Evolutionary conservation across 2,888 invertebrate species (phyloP).

Genomic region (Clitarchus hookeri): DNA sequence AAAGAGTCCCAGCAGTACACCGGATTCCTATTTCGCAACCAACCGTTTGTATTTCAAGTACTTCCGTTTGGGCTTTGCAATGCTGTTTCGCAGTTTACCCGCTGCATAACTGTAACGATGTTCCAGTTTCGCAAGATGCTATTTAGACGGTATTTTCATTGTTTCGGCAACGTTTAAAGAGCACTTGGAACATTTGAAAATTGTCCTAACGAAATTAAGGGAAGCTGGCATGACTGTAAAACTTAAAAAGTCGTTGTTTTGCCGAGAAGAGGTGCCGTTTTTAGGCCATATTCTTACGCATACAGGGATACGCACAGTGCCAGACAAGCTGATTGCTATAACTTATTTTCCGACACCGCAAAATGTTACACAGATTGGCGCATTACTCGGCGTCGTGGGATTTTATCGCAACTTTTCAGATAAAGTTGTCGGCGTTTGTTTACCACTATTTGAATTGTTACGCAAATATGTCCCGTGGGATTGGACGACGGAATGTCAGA

Average conservation of each 20-base stretch:
- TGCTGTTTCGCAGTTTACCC: not conserved
- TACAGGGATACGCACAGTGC: not conserved
- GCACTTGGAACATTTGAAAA: not conserved
- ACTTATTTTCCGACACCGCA: not conserved
- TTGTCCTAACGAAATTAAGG: not conserved
- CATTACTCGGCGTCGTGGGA: no score
- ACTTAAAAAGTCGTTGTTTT: not conserved
- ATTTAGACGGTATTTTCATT: not conserved
- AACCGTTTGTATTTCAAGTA: not conserved
- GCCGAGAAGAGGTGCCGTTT: not conserved
- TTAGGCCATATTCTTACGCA: not conserved
- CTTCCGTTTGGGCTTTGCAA: not conserved
- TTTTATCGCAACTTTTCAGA: not conserved
- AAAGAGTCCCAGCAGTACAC: not conserved
- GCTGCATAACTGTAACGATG: not conserved
- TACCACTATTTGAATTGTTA: not conserved
- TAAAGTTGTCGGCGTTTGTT: not conserved
- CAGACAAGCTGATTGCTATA: not conserved
- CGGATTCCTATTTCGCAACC: not conserved
- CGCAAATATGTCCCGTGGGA: not conserved
- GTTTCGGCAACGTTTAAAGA: not conserved
- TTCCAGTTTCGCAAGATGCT: not conserved
- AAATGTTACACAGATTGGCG: not conserved
- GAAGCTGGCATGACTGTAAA: not conserved
- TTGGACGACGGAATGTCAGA: not conserved